Evolutionary conservation across 2,113 vertebrate genomes (phyloP).

Genomic region (Parus major): DNA sequence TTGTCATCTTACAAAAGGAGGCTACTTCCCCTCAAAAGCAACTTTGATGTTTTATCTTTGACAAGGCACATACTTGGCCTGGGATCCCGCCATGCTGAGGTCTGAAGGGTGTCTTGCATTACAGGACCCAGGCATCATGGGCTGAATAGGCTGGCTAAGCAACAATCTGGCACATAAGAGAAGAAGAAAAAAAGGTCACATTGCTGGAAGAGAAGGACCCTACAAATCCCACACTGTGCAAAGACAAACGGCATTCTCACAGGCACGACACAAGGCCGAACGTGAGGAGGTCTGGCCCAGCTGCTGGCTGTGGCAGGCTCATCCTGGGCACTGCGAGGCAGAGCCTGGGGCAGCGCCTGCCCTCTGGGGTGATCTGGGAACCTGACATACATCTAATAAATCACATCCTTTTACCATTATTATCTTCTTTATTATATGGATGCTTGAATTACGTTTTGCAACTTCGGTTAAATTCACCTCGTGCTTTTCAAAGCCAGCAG

Average conservation of each 20-base stretch:
- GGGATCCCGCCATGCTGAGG: slow-evolving; percentile 64
- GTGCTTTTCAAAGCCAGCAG: neutral
- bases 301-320: fast-evolving
- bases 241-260: neutral
- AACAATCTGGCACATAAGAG: slow-evolving; percentile 59
- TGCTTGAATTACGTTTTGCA: neutral
- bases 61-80: slow-evolving; percentile 75
- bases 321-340: fast-evolving
- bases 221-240: neutral
- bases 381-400: neutral
- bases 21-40: neutral
- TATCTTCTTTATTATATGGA: neutral
- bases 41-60: neutral
- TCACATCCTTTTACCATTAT: neutral
- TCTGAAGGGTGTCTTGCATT: slow-evolving; percentile 73
- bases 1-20: neutral
- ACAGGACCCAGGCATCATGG: slow-evolving; percentile 82
- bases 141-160: slow-evolving; percentile 83
- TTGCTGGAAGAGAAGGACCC: neutral
- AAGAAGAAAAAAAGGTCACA: neutral
- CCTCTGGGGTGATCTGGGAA: fast-evolving
- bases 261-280: neutral
- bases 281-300: fast-evolving
- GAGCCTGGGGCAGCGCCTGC: neutral
- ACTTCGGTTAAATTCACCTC: neutral